Base-by-base conservation (phyloP, 2,888 invertebrate genomes). In the Opisthograptis luteolata region DNA sequence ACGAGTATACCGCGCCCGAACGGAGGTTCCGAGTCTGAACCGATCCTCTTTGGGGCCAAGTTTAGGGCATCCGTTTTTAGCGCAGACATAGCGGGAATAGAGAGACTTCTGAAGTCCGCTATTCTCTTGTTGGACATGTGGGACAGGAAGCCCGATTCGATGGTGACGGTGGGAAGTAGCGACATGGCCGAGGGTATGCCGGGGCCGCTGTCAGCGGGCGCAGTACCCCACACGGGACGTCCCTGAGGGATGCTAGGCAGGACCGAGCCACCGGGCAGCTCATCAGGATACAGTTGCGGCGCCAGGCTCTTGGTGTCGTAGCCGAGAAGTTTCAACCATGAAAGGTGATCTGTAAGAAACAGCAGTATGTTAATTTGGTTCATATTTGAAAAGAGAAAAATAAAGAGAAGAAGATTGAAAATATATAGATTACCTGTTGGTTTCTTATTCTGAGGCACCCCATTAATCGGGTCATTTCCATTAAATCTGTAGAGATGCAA, bases 381-480 rank as follows among this genome's bases (percentile, higher is more conserved):
- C 2, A n/a, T 24, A 3, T 2, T 24, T n/a, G 1, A 24, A 24
- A 20, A 20, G 3, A 20, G 9, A n/a, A 24, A n/a, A 2, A 24
- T n/a, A n/a, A n/a, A n/a, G n/a, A n/a, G n/a, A n/a, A n/a, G n/a
- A n/a, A n/a, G n/a, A n/a, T n/a, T 30, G 5, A 10, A 31, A 17
- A 15, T 9, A 1, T 9, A 9, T 14, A 17, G 49, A 37, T 74
- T 89, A 95, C 95, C 95, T 79, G 93, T 93, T 41, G 96, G 96
- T 78, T 94, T 94, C 61, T 94, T 93, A 50, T 94, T 92, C 59
- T 94, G 93, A 40, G 95, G 94, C 41, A 93, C 92, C 24, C 95
- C 94, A 70, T 98, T 97, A 61, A 98, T 96, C 4, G 98, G 97
- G 88, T 98, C 97, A 70, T 98, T 98, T 55, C 97, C 97, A 76